phyloP scores from a whole-genome alignment of 2,888 invertebrate genomes.

The Luperina testacea region DNA sequence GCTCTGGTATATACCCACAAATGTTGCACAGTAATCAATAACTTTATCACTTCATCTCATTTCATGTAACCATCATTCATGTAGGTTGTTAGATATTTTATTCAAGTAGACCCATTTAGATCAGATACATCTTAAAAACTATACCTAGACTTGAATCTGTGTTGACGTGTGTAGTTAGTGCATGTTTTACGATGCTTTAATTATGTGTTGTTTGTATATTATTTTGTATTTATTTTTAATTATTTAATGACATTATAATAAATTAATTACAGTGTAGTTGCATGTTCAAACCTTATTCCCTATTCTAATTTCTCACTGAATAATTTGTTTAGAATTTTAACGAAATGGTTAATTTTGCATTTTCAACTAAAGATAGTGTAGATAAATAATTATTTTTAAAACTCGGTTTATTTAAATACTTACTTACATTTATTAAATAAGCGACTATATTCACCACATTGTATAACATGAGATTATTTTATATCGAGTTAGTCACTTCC shows the following conservation, averaged over 20 bases:
- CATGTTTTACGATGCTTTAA: conserved; percentile 32
- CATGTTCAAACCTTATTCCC: conserved; percentile 15
- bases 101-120: conserved; percentile 10
- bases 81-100: conserved; percentile 6
- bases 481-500: neutral
- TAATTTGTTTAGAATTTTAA: neutral
- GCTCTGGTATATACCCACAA: conserved; percentile 90
- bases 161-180: conserved; percentile 21
- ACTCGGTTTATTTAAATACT: neutral
- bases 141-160: neutral
- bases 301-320: neutral
- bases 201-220: conserved; percentile 1
- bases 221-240: neutral
- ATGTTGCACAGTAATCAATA: conserved; percentile 67
- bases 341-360: neutral
- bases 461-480: neutral
- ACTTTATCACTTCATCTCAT: conserved; percentile 26
- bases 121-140: neutral
- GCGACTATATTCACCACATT: neutral
- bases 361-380: neutral
- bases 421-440: neutral
- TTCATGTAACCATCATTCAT: conserved; percentile 3
- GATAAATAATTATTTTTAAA: neutral
- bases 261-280: neutral
- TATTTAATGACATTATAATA: too few relatives aligned